phyloP scores from a whole-genome alignment of 1,140 invertebrate genomes.

The Nasonia giraulti region DNA sequence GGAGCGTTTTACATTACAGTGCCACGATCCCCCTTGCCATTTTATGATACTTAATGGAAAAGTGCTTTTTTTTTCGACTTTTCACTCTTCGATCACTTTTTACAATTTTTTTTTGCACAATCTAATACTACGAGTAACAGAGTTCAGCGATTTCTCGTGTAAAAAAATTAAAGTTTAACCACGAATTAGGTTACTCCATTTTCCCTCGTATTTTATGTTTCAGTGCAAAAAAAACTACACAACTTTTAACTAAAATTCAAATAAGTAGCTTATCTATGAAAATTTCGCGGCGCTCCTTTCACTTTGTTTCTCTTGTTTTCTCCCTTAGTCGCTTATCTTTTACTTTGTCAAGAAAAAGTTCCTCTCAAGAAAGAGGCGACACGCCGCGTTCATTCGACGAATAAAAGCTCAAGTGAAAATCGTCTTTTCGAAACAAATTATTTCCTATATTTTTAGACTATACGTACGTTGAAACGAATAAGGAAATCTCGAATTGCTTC shows the following conservation, averaged over 20 bases:
- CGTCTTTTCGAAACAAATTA: too few species aligned
- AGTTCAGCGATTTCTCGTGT: not conserved
- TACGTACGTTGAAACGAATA: not conserved
- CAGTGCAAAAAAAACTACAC: not conserved
- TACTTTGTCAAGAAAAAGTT: not conserved
- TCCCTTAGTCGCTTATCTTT: not conserved
- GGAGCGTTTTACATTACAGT: too few species aligned
- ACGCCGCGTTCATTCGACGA: not conserved
- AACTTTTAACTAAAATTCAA: constrained; percentile 17
- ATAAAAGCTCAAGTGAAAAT: not conserved
- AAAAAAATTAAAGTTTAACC: not conserved
- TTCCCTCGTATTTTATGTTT: not conserved
- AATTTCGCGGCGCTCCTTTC: not conserved
- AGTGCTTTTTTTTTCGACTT: not conserved
- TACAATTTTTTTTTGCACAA: not conserved
- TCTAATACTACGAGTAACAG: not conserved
- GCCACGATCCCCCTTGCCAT: too few species aligned
- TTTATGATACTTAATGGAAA: not conserved
- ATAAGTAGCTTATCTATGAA: constrained; percentile 12
- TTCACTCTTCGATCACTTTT: not conserved
- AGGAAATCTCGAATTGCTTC: too few species aligned
- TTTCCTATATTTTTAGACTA: too few species aligned
- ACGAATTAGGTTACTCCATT: not conserved
- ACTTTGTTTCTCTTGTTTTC: not conserved
- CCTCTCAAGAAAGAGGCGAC: not conserved